Evolutionary conservation across 2,888 invertebrate genomes (phyloP), one percentile per base, ranked within the genome.

Genomic region (Macrosiphum euphorbiae): DNA sequence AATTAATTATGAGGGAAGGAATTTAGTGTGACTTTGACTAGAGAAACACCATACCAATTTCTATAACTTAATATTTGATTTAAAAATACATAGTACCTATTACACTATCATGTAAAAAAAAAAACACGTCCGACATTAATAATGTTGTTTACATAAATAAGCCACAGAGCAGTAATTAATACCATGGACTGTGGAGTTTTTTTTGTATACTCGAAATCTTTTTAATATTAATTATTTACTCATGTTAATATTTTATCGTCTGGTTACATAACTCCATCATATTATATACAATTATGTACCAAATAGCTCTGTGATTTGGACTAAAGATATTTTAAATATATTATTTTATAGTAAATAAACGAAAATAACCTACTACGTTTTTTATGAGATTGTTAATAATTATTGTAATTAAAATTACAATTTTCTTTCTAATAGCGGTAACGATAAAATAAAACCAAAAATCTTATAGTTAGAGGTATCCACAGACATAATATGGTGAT

Each of bases 21-120:
- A 50, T 50, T 78, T 47, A 87, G 61, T 87, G 87, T 26, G 35
- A 61, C 50, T 92, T 35, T 67, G 26, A 67, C 50, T 78, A 35
- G 11, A 92, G 87, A 28, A 92, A 92, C 92, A 86, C 91, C 87
- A 67, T 87, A 58, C 55, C 85, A 28, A 58, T 50, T 92, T 87
- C 50, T 87, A 52, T 16, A 55, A 55, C 55, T 86, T 35, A n/a
- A 58, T 85, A 11, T 58, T 55, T n/a, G 20, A 85, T 85, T 85
- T 85, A 41, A 85, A 91, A 91, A 55, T 52, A n/a, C 16, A 50
- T 50, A 28, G n/a, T 20, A 88, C 47, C 47, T 47, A 44, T 85
- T 41, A 44, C 24, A 87, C 16, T 47, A 87, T 20, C 50, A 50
- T 16, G 28, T 55, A 78, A 50, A 67, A 90, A 50, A 67, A 90